These are phyloP conservation scores for Lepidocolaptes lacrymiger DNA, from an alignment of 2,797 vertebrate genomes.

Conservation along the genomic window DNA sequence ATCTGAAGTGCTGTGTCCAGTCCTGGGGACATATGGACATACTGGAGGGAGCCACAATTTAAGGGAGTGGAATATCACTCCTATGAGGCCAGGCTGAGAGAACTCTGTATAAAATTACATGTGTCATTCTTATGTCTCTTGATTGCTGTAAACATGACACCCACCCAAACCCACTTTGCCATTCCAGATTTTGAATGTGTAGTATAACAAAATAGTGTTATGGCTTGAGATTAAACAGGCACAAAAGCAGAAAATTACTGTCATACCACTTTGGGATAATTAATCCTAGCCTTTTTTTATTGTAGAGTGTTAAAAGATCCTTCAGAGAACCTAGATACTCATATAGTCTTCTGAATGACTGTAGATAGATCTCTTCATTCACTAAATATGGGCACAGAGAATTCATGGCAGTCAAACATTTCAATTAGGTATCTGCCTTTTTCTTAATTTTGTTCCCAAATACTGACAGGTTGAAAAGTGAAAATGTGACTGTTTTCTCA, in stretches of 20 bases:
- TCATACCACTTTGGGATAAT: not conserved
- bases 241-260: not conserved
- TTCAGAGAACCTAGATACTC: not conserved
- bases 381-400: not conserved
- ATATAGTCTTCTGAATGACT: not conserved
- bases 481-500: not conserved
- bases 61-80: not conserved
- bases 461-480: not conserved
- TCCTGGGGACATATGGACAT: not conserved
- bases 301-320: not conserved
- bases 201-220: not conserved
- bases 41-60: not conserved
- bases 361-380: not conserved
- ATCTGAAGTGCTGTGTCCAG: not conserved
- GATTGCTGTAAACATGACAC: not conserved
- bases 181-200: not conserved
- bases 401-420: not conserved
- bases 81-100: not conserved
- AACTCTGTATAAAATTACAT: not conserved
- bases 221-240: not conserved
- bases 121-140: not conserved
- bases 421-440: not conserved
- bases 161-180: not conserved
- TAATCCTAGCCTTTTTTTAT: not conserved
- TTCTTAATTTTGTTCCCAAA: not conserved